Base-by-base conservation (phyloP, 2,113 vertebrate genomes). In the Empidonax traillii region DNA sequence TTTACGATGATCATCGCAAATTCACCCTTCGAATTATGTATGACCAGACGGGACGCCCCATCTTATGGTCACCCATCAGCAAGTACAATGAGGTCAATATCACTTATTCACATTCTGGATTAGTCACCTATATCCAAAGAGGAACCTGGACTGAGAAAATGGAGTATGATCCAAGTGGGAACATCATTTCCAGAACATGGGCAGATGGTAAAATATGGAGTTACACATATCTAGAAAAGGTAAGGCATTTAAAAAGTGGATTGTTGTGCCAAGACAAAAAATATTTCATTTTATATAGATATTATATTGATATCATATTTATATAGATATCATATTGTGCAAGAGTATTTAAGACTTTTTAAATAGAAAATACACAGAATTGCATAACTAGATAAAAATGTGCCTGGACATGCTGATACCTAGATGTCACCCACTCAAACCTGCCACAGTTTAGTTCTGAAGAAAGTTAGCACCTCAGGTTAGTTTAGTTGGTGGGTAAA, bases 181-280 rank as follows among this genome's bases (percentile, higher is more conserved):
- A 98, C 96, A 98, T 99, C 56, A 95, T 99, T 93, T 99, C 99
- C 94, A 98, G 99, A 95, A 99, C 99, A 28, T 99, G 99, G 99
- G 98, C 99, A 87, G 99, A 99, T 87, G 99, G 99, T 37, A 99
- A 99, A 98, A 99, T 99, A 97, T 99, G 99, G 99, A 99, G 98
- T 97, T 99, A 99, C 98, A 99, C 99, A 2, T 99, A 99, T 51
- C 97, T 99, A 86, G 99, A 99, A 98, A 99, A 98, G 98, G 99
- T 99, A 97, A 97, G 39, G 92, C 2, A 53, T 63, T 85, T 80
- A 4, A n/a, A 59, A 80, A 61, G 17, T n/a, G 19, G 28, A 39
- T n/a, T 58, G 15, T 90, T 88, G 8, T 93, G 41, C 22, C n/a
- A 87, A 80, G 35, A 30, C 14, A 68, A 62, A 66, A 71, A 51